Percentiles rank a stretch among this genome's conserved stretches.
phyloP scores from a whole-genome alignment of 1,140 invertebrate species.

The Magallana ariakensis region DNA sequence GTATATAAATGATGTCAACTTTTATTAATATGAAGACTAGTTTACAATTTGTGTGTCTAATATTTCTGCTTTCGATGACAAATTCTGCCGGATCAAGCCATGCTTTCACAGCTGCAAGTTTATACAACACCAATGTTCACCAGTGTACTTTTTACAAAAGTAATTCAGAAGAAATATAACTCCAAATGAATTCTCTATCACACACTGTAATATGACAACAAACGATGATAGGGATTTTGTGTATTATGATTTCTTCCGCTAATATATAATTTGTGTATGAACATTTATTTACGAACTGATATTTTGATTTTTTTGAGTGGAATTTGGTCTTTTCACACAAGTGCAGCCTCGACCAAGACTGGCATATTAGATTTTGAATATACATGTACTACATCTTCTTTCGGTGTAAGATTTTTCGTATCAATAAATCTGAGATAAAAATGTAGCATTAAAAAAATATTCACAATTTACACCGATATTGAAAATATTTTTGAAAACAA shows the following conservation, averaged over 20 bases:
- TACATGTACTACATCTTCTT: constrained; percentile 49
- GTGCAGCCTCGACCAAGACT: constrained; percentile 39
- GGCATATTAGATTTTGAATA: constrained; percentile 64
- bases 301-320: too few species aligned
- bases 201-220: too few species aligned
- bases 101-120: constrained; percentile 47
- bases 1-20: background rate
- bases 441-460: too few species aligned
- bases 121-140: constrained; percentile 47
- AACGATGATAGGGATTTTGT: too few species aligned
- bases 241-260: too few species aligned
- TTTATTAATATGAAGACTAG: constrained; percentile 15
- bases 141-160: constrained; percentile 39
- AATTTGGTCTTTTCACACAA: constrained; percentile 52
- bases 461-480: too few species aligned
- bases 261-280: too few species aligned
- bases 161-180: too few species aligned
- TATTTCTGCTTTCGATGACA: background rate
- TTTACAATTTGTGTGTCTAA: background rate
- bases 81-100: constrained; percentile 23
- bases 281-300: background rate
- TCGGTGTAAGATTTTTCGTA: constrained; percentile 56
- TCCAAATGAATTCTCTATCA: too few species aligned
- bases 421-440: too few species aligned
- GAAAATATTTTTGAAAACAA: too few species aligned